These are phyloP conservation scores for Leptobrachium leishanense DNA, from an alignment of 2,113 vertebrate species.

Conservation along the genomic window DNA sequence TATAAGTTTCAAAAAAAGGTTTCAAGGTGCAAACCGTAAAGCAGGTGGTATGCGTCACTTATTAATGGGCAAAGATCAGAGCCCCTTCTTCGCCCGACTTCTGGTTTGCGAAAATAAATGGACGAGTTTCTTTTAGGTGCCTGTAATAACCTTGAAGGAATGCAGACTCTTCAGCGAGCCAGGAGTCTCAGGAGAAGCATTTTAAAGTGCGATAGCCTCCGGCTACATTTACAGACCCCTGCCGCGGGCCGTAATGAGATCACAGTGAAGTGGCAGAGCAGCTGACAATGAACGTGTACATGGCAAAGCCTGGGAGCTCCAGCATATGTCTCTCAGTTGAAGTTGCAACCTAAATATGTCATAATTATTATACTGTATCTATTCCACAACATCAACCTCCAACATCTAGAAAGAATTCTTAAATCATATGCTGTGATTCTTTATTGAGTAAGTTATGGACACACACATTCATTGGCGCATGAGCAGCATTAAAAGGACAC, in stretches of 20 bases:
- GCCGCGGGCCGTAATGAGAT: constrained; percentile 46
- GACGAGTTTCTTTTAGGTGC: constrained; percentile 22
- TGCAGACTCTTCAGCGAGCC: constrained; percentile 32
- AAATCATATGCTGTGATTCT: no score
- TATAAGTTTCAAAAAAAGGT: no score
- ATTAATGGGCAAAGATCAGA: constrained; percentile 10
- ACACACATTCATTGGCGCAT: no score
- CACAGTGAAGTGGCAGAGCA: constrained; percentile 26
- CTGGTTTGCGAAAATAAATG: constrained; percentile 29
- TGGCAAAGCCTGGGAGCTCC: constrained; percentile 6
- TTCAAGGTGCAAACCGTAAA: neutral
- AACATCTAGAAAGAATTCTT: no score
- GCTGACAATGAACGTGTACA: constrained; percentile 44
- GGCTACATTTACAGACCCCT: constrained; percentile 47
- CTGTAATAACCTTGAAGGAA: constrained; percentile 48
- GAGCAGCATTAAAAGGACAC: no score
- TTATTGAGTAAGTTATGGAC: no score
- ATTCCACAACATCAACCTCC: neutral
- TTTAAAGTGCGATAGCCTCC: constrained; percentile 45
- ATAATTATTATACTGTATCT: no score
- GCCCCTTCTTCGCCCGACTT: constrained; percentile 3
- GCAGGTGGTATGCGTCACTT: constrained; percentile 21
- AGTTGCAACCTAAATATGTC: neutral
- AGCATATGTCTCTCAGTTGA: constrained; percentile 7
- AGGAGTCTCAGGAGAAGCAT: constrained; percentile 37